Evolutionary conservation across 2,888 invertebrate species (phyloP), one percentile per base, ranked within the genome.

Genomic region (Linnaemya vulpina): DNA sequence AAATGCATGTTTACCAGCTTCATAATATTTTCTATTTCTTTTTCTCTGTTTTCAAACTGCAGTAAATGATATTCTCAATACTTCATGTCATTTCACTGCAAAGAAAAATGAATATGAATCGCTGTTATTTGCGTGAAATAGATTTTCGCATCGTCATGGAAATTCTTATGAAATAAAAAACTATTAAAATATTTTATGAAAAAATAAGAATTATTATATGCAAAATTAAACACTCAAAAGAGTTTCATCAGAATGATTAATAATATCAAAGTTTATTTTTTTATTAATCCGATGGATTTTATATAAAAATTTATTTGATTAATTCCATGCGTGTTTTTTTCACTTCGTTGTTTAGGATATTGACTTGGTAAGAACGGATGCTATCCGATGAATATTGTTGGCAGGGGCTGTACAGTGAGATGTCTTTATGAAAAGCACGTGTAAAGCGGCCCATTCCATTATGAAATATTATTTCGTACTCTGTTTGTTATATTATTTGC

Each of bases 81-180:
- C 38, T 58, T 38, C 30, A 67, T 76, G 67, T 25, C 67, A 68
- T 46, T 17, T 77, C 22, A 58, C 8, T 51, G 60, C 15, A 43
- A 43, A 63, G 25, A 43, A 4, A 38, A n/a, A 46, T 53, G 5
- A 53, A 65, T 35, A 58, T 40, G 67, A 65, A 67, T 46, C 35
- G 17, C 49, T 74, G 43, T 43, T 55, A 51, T 58, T 46, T 58
- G 15, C 35, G 51, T 76, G 22, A 58, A 67, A 67, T 58, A 55
- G 58, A 35, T 67, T 58, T 58, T 15, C 4, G 4, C 38, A 20
- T 43, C 38, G 15, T 43, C 11, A 67, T 2, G 0, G n/a, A 71
- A 58, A 43, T 22, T 5, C 13, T 38, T 49, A 30, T n/a, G 15
- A 22, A 38, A 40, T n/a, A 22, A 22, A 38, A 40, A 35, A 35